Conservation (phyloP, 2,797 vertebrate genomes). For the Sebastes cheni region DNA sequence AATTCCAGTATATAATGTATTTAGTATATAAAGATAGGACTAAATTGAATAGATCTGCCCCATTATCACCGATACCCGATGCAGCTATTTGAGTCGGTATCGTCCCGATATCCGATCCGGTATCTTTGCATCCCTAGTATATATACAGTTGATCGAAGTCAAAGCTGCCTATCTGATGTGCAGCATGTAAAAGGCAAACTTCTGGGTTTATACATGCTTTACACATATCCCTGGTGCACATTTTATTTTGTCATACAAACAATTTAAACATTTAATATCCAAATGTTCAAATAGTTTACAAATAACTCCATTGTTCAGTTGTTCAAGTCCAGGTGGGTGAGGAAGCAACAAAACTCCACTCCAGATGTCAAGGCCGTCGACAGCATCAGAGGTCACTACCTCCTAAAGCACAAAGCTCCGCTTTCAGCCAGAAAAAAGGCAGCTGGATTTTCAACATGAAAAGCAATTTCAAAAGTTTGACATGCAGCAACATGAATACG, state of each 20-base stretch:
- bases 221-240: neutral
- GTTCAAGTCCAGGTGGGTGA: neutral
- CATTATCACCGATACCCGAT: no score
- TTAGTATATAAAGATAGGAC: no score
- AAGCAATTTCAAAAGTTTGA: neutral
- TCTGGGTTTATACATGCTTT: neutral
- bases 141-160: neutral
- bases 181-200: neutral
- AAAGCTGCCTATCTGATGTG: neutral
- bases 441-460: neutral
- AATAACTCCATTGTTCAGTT: neutral
- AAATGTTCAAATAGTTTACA: neutral
- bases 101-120: accelerated
- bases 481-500: neutral
- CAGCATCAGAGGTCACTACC: neutral
- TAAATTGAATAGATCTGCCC: no score
- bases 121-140: no score
- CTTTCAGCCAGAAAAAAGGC: neutral
- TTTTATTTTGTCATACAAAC: neutral
- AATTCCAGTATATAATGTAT: no score
- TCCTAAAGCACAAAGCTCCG: neutral
- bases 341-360: neutral
- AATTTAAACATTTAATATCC: neutral
- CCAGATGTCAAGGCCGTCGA: neutral
- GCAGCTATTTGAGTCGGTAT: no score